Base-by-base conservation (phyloP, 2,888 invertebrate genomes). In the Acrobasis repandana region DNA sequence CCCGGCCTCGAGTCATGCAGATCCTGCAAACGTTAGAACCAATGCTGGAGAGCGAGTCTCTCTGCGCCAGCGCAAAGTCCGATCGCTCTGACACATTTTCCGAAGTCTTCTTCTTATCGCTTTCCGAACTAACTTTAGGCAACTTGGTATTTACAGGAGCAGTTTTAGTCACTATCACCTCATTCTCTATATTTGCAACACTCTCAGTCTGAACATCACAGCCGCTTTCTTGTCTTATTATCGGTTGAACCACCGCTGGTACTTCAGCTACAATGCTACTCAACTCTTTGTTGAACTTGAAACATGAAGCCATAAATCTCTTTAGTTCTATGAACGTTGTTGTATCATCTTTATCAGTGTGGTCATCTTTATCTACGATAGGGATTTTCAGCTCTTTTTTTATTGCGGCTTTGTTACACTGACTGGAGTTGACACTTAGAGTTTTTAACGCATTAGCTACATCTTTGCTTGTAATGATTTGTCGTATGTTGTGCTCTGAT, bases 21-120 rank as follows among this genome's bases (percentile, higher is more conserved):
- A 95, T 95, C 70, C 95, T 92, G 82, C 95, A 95, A 72, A 94
- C 93, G 75, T 91, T 93, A 48, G 94, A 94, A 54, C 93, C 93
- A 69, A 93, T 93, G 71, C 94, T 93, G 47, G 92, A 92, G 9
- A 93, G 72, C 0, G 92, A 92, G 68, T 90, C 89, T 65, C 86
- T 84, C 61, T 80, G 83, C 14, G 82, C 73, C 11, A 88, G 63
- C 3, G 68, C 79, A 58, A 85, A 73, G 47, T 89, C 88, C 1
- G 90, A 86, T 66, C 77, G 84, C 51, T 87, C 89, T 0, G 90
- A 85, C 1, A 82, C 47, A 70, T 65, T 84, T 0, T 76, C 83
- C 0, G 88, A 80, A 20, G 75, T 80, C 65, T 88, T 90, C 73
- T 86, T 90, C 66, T 87, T 90, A 60, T 49, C 49, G 33, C 34